phyloP scores from a whole-genome alignment of 2,888 invertebrate genomes.

The Ochlodes sylvanus region DNA sequence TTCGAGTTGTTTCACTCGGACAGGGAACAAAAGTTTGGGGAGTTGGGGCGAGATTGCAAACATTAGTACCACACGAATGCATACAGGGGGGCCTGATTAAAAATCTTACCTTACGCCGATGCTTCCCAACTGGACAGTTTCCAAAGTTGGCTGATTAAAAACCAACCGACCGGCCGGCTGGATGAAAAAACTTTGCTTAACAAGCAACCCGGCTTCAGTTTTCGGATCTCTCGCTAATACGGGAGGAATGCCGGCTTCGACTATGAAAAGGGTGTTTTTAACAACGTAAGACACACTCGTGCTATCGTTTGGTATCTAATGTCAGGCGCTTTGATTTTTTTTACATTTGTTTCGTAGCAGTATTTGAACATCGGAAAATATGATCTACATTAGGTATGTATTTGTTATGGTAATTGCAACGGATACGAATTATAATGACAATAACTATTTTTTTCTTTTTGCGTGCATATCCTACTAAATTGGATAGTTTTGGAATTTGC shows the following conservation, averaged over 20 bases:
- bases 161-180: slow-evolving; percentile 45
- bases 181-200: slow-evolving; percentile 50
- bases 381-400: too few species aligned
- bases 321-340: too few species aligned
- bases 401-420: too few species aligned
- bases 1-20: not conserved
- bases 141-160: slow-evolving; percentile 71
- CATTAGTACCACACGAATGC: slow-evolving; percentile 11
- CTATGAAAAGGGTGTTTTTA: slow-evolving; percentile 24
- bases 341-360: too few species aligned
- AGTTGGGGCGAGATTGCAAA: slow-evolving; percentile 5
- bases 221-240: slow-evolving; percentile 40
- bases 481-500: too few species aligned
- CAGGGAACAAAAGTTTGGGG: not conserved
- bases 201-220: slow-evolving; percentile 41
- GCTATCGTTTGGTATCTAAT: not conserved
- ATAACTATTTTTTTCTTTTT: too few species aligned
- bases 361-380: too few species aligned
- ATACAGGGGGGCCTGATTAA: slow-evolving; percentile 51
- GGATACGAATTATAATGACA: too few species aligned
- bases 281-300: not conserved
- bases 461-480: too few species aligned
- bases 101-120: slow-evolving; percentile 55
- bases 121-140: slow-evolving; percentile 60
- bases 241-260: slow-evolving; percentile 31